phyloP scores from a whole-genome alignment of 2,797 vertebrate species.

The Sebastes flavidus region DNA sequence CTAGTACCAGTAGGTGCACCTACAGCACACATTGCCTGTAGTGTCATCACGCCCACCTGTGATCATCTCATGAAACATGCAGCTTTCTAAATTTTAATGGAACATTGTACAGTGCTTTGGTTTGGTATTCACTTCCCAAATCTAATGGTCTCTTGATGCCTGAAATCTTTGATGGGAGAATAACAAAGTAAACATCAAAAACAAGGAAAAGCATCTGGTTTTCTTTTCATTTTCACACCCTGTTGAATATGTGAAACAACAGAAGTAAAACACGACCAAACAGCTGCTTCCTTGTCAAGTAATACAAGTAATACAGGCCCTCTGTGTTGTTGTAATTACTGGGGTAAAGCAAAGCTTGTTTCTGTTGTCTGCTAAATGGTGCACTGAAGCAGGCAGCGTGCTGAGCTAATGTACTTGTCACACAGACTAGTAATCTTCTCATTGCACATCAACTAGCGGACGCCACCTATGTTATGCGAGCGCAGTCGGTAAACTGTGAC shows the following conservation, averaged over 20 bases:
- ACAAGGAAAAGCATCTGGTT: not conserved
- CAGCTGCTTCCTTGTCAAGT: not conserved
- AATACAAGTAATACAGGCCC: not conserved
- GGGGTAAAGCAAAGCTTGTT: not conserved
- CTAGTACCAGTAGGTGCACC: not conserved
- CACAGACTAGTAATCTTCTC: slow-evolving; percentile 12
- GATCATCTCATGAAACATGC: not conserved
- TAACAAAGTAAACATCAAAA: not conserved
- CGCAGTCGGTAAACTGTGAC: slow-evolving; percentile 4
- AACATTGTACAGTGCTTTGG: not conserved
- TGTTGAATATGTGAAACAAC: not conserved
- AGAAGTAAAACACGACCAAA: not conserved
- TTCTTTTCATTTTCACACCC: not conserved
- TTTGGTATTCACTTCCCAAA: not conserved
- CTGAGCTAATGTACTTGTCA: not conserved
- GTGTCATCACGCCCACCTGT: not conserved
- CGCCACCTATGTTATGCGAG: slow-evolving; percentile 5
- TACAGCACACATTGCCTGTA: not conserved
- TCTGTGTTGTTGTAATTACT: slow-evolving; percentile 9
- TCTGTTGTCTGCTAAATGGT: not conserved
- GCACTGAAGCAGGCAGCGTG: not conserved
- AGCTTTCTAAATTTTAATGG: not conserved
- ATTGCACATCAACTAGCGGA: not conserved
- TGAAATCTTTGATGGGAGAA: not conserved
- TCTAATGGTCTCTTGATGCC: not conserved